phyloP scores from a whole-genome alignment of 2,888 invertebrate genomes.

The Trissonchulus sp. region DNA sequence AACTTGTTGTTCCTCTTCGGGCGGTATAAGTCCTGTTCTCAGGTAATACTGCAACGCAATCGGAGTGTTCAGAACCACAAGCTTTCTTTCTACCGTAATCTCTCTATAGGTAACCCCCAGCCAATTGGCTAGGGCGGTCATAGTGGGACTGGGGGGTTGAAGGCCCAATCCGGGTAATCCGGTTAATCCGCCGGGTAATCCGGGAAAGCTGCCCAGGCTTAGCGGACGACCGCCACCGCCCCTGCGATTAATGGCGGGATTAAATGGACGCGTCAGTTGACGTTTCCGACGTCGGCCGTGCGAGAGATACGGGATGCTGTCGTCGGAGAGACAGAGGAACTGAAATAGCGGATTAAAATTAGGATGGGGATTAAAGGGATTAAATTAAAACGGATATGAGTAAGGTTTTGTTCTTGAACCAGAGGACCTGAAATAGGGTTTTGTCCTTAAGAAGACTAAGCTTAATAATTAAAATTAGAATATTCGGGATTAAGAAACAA shows the following conservation, averaged over 20 bases:
- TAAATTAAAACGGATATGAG: too few species aligned
- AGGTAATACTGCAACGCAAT: slow-evolving; percentile 45
- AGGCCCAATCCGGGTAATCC: not conserved
- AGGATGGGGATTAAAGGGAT: too few species aligned
- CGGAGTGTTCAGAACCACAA: slow-evolving; percentile 50
- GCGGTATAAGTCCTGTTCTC: slow-evolving; percentile 37
- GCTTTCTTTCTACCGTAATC: slow-evolving; percentile 31
- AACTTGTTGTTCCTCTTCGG: slow-evolving; percentile 7
- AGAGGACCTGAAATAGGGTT: too few species aligned
- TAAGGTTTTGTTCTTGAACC: too few species aligned
- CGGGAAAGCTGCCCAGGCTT: not conserved
- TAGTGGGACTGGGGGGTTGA: not conserved
- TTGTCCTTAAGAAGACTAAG: too few species aligned
- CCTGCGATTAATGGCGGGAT: not conserved
- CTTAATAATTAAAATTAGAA: too few species aligned
- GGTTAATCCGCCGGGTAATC: not conserved
- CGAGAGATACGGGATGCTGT: not conserved
- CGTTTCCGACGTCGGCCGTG: slow-evolving; percentile 16
- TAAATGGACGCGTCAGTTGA: not conserved
- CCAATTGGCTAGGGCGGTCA: slow-evolving; percentile 1
- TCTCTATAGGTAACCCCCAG: slow-evolving; percentile 4
- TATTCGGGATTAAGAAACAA: too few species aligned
- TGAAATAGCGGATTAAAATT: too few species aligned
- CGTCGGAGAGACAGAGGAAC: slow-evolving; percentile 4
- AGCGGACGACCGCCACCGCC: not conserved